phyloP scores from a whole-genome alignment of 2,113 vertebrate genomes.

The Corythornis cristatus region DNA sequence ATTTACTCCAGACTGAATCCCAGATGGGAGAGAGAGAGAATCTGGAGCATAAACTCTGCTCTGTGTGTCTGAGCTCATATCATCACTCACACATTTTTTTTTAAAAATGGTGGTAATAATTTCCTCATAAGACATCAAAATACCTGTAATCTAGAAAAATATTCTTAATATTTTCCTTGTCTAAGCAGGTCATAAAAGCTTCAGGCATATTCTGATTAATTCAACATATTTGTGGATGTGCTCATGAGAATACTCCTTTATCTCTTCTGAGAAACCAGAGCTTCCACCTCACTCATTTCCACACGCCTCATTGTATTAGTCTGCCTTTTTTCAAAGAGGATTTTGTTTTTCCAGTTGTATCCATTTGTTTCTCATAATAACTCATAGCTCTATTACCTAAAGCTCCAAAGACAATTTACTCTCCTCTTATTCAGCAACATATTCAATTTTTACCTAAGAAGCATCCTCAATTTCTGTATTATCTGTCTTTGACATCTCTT shows the following conservation, averaged over 20 bases:
- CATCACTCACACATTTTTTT: neutral
- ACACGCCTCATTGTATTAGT: neutral
- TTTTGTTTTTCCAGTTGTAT: neutral
- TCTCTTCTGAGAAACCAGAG: neutral
- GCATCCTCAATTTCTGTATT: neutral
- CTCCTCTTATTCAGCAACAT: neutral
- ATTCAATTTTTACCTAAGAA: neutral
- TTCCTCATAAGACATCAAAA: conserved; percentile 29
- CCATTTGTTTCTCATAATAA: neutral
- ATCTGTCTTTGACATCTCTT: neutral
- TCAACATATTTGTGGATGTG: neutral
- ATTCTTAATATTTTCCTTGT: conserved; percentile 1
- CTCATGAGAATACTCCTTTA: neutral
- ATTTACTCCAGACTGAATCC: neutral
- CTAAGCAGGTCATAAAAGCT: conserved; percentile 16
- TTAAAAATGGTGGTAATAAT: neutral
- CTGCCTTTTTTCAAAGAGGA: neutral
- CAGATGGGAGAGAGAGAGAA: neutral
- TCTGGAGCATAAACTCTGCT: neutral
- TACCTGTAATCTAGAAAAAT: conserved; percentile 34
- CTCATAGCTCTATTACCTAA: neutral
- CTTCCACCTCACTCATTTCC: neutral
- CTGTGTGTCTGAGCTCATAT: neutral
- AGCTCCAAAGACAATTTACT: neutral
- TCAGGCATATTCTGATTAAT: conserved; percentile 28